phyloP scores from a whole-genome alignment of 2,797 vertebrate species.

The Micromesistius poutassou region DNA sequence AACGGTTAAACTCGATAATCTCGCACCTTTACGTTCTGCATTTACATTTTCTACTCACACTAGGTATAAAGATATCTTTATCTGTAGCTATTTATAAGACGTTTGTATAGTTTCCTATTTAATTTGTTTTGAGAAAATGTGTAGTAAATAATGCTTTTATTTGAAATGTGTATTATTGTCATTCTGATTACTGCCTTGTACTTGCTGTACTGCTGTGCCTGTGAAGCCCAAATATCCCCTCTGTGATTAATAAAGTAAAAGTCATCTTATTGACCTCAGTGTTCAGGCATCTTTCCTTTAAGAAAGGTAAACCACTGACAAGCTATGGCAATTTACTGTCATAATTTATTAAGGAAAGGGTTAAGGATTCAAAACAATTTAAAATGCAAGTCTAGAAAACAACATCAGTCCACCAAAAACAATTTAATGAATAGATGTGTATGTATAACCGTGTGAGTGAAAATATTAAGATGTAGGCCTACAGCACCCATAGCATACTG shows the following conservation, averaged over 20 bases:
- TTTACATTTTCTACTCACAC: background rate
- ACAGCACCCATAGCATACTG: background rate
- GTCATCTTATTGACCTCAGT: background rate
- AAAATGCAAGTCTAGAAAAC: background rate
- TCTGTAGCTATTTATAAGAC: background rate
- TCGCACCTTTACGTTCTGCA: background rate
- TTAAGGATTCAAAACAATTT: background rate
- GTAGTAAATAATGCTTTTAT: no score
- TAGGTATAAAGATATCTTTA: background rate
- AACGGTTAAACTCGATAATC: background rate
- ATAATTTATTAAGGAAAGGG: background rate
- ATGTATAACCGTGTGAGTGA: conserved; percentile 2
- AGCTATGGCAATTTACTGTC: background rate
- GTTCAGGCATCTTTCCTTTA: background rate
- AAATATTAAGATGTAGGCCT: conserved; percentile 7
- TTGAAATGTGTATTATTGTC: background rate
- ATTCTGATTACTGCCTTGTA: background rate
- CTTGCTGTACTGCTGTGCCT: background rate
- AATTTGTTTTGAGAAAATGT: background rate
- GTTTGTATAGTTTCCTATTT: background rate
- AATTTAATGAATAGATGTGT: background rate
- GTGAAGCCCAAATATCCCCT: background rate
- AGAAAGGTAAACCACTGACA: background rate
- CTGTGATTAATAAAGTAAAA: background rate
- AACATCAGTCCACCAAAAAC: background rate